These are phyloP conservation scores for Leptonema lineaticorne DNA, from an alignment of 1,140 invertebrate genomes.

Conservation along the genomic window DNA sequence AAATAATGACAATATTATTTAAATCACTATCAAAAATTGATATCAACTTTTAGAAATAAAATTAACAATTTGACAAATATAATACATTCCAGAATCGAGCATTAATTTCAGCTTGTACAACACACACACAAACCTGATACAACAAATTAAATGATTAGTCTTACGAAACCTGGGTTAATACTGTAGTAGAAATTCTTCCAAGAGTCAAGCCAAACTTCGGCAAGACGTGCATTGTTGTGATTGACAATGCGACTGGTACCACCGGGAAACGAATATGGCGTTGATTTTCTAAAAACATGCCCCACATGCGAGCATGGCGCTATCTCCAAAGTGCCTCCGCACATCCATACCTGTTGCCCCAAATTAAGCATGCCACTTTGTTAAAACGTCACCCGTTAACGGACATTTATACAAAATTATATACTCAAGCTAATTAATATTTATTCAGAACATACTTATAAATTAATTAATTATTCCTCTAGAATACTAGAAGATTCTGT, in stretches of 20 bases:
- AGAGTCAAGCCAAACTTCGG: constrained; percentile 97
- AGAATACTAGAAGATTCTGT: no score
- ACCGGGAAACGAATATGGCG: constrained; percentile 98
- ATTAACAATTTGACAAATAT: no score
- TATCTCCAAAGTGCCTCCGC: constrained; percentile 89
- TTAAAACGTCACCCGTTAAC: constrained; percentile 20
- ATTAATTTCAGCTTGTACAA: no score
- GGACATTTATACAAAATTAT: not conserved
- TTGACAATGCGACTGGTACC: constrained; percentile 97
- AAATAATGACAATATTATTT: no score
- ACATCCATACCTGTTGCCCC: constrained; percentile 89
- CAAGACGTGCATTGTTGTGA: constrained; percentile 95
- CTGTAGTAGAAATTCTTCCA: constrained; percentile 99
- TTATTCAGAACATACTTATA: no score
- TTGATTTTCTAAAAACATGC: constrained; percentile 98
- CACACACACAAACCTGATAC: no score
- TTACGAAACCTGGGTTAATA: constrained; percentile 85
- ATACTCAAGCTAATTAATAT: not conserved
- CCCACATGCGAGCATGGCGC: constrained; percentile 90
- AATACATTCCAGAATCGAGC: no score
- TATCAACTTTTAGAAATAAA: no score
- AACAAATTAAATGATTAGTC: constrained; percentile 32
- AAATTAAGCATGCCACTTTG: constrained; percentile 34
- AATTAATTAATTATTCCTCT: no score
- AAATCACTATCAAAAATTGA: no score